These are phyloP conservation scores for Cheilosia scutellata DNA, from an alignment of 2,888 invertebrate genomes.

Conservation along the genomic window DNA sequence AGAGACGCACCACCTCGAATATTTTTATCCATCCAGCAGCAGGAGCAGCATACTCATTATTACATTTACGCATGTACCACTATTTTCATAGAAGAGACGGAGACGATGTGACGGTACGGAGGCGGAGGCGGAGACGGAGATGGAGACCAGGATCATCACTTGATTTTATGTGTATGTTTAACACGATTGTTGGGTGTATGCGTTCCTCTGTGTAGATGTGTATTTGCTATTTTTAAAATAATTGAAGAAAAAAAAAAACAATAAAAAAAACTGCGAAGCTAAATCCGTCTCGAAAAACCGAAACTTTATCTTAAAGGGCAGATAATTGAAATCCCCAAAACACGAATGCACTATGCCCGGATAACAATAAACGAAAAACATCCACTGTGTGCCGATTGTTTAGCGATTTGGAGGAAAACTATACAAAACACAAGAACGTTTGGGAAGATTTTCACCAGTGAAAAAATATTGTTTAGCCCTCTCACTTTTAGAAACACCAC, in stretches of 20 bases:
- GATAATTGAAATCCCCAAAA: neutral
- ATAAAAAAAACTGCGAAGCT: constrained; percentile 6
- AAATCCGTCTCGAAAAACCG: constrained; percentile 30
- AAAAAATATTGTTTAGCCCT: constrained; percentile 54
- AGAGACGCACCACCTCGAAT: constrained; percentile 78
- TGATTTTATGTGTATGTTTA: constrained; percentile 72
- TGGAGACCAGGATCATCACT: constrained; percentile 74
- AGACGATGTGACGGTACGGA: constrained; percentile 55
- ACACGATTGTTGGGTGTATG: constrained; percentile 63
- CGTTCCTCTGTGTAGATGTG: constrained; percentile 40
- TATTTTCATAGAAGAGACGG: constrained; percentile 72
- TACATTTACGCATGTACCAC: constrained; percentile 76
- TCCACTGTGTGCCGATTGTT: constrained; percentile 26
- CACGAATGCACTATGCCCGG: neutral
- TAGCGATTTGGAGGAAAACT: constrained; percentile 27
- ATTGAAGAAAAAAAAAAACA: constrained; percentile 22
- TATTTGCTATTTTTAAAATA: constrained; percentile 50
- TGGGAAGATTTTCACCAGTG: constrained; percentile 29
- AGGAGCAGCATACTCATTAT: constrained; percentile 75
- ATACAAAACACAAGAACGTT: constrained; percentile 42
- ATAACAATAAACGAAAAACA: constrained; percentile 17
- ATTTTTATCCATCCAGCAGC: constrained; percentile 72
- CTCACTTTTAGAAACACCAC: constrained; percentile 64
- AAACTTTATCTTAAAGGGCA: constrained; percentile 9
- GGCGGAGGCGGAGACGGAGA: constrained; percentile 31